phyloP scores from a whole-genome alignment of 2,888 invertebrate genomes.

The Drosophila monieri region DNA sequence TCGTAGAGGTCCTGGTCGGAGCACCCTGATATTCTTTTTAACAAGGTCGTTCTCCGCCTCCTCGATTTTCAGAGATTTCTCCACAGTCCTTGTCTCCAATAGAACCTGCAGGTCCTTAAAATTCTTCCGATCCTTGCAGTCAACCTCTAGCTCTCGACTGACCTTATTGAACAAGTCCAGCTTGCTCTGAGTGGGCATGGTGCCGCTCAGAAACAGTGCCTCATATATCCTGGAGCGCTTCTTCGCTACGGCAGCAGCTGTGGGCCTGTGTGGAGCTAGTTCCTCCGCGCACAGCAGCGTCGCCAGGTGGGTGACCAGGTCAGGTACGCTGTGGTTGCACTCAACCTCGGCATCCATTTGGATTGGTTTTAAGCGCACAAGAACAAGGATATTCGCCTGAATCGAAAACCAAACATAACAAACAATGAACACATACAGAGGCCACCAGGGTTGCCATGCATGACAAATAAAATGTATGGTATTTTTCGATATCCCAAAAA shows the following conservation, averaged over 20 bases:
- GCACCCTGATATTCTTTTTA: neutral
- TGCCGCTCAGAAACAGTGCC: conserved; percentile 3
- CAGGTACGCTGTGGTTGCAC: conserved; percentile 30
- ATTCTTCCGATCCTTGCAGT: neutral
- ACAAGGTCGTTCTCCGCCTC: neutral
- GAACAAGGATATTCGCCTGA: conserved; percentile 4
- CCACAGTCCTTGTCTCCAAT: neutral
- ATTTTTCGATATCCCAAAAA: neutral
- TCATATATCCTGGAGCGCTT: conserved; percentile 30
- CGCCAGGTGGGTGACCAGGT: conserved; percentile 30
- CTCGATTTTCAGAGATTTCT: too few relatives aligned
- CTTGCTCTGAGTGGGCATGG: conserved; percentile 5
- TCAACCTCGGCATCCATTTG: conserved; percentile 26
- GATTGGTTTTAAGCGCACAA: neutral
- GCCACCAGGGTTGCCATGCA: neutral
- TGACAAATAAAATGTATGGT: neutral
- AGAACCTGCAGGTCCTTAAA: neutral
- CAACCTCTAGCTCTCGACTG: neutral
- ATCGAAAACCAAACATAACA: conserved; percentile 7
- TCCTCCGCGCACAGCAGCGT: conserved; percentile 13
- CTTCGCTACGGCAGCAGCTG: conserved; percentile 22
- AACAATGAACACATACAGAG: neutral
- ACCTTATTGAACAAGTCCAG: neutral
- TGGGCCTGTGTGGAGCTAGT: neutral
- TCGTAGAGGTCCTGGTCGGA: conserved; percentile 6